phyloP scores from a whole-genome alignment of 2,797 vertebrate species.

The Peromyscus attwateri region DNA sequence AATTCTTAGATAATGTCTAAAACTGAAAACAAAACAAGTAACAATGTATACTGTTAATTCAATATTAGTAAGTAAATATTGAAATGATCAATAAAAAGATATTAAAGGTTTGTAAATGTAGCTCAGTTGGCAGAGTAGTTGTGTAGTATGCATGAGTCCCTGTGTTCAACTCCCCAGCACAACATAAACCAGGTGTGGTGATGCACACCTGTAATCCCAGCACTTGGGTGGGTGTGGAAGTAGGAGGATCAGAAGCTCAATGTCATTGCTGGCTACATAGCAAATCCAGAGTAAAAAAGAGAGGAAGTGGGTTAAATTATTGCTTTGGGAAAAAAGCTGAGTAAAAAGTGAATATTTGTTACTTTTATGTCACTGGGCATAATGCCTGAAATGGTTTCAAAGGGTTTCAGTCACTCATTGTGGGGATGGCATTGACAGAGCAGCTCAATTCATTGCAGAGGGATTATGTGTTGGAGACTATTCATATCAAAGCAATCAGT shows the following conservation, averaged over 20 bases:
- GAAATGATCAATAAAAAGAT: slow-evolving; percentile 2
- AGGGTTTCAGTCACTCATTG: not conserved
- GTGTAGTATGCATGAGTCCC: not conserved
- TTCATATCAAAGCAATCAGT: not conserved
- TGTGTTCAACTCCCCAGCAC: not conserved
- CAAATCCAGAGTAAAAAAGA: not conserved
- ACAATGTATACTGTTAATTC: not conserved
- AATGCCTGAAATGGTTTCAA: not conserved
- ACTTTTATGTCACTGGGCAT: not conserved
- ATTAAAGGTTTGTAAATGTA: not conserved
- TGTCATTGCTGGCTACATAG: not conserved
- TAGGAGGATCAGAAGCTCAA: not conserved
- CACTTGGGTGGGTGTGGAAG: too few relatives aligned
- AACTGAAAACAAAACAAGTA: not conserved
- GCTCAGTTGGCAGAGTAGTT: not conserved
- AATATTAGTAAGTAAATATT: not conserved
- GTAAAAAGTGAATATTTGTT: not conserved
- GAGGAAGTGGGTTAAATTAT: not conserved
- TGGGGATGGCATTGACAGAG: not conserved
- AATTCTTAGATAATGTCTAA: not conserved
- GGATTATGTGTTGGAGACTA: not conserved
- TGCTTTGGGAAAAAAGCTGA: slow-evolving; percentile 1
- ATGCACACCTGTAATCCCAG: not conserved
- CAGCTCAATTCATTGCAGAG: not conserved
- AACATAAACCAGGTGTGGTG: not conserved